Conservation (phyloP, 2,888 invertebrate genomes). For the Amblyteles armatorius region DNA sequence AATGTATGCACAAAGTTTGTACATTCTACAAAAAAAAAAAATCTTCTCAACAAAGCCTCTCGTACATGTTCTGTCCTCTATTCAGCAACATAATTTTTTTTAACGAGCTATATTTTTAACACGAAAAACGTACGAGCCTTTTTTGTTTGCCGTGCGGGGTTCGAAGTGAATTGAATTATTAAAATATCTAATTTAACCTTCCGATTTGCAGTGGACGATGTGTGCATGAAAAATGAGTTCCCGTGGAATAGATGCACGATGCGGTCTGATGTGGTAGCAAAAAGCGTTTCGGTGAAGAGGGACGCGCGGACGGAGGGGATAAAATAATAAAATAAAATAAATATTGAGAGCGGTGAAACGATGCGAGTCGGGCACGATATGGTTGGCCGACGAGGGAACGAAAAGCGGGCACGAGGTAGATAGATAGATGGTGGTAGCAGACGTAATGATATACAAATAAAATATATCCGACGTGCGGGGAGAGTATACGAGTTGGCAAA, state of each 20-base stretch:
- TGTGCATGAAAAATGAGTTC: conserved; percentile 1
- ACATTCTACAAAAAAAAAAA: neutral
- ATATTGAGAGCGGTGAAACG: conserved; percentile 65
- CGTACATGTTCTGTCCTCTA: neutral
- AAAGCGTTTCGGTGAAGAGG: conserved; percentile 36
- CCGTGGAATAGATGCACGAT: neutral
- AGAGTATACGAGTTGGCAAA: conserved; percentile 60
- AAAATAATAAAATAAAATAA: conserved; percentile 74
- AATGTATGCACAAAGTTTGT: neutral
- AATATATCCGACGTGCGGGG: conserved; percentile 73
- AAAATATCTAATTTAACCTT: conserved; percentile 7
- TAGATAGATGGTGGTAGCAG: conserved; percentile 69
- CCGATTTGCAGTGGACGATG: neutral
- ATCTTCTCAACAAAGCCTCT: neutral
- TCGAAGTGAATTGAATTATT: conserved; percentile 9
- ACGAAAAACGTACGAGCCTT: neutral
- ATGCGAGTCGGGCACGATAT: conserved; percentile 61
- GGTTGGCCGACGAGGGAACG: conserved; percentile 67
- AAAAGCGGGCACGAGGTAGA: conserved; percentile 54
- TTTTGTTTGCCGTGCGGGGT: neutral
- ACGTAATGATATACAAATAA: conserved; percentile 83
- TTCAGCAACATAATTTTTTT: neutral
- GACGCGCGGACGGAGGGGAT: conserved; percentile 55
- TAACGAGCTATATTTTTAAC: neutral
- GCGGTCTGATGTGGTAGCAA: conserved; percentile 1